phyloP scores from a whole-genome alignment of 2,888 invertebrate species.

The Ophion ventricosus region DNA sequence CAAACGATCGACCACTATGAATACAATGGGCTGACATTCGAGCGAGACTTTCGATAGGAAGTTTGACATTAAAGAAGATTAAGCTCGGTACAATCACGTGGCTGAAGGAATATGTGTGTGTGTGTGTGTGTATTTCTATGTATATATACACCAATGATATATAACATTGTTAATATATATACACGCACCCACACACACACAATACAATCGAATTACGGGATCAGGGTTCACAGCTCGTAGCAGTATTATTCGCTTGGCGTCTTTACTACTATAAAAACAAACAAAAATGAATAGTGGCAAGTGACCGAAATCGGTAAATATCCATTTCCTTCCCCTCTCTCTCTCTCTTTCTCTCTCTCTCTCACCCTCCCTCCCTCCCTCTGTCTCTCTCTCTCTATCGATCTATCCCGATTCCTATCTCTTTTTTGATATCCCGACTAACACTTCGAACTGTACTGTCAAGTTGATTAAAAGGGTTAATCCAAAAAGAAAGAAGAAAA shows the following conservation, averaged over 20 bases:
- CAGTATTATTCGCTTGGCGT: constrained; percentile 73
- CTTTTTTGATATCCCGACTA: constrained; percentile 31
- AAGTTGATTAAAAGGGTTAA: constrained; percentile 21
- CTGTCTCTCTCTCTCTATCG: not conserved
- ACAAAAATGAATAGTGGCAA: constrained; percentile 30
- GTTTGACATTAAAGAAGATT: constrained; percentile 4
- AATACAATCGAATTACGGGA: constrained; percentile 61
- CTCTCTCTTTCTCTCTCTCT: constrained; percentile 10
- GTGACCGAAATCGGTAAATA: constrained; percentile 44
- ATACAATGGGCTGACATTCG: not conserved
- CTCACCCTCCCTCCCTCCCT: not conserved
- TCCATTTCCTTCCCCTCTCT: constrained; percentile 6
- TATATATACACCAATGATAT: not conserved
- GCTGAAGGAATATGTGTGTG: not conserved
- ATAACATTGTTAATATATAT: constrained; percentile 20
- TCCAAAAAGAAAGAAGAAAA: constrained; percentile 5
- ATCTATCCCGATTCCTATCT: constrained; percentile 9
- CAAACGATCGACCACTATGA: not conserved
- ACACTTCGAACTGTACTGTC: constrained; percentile 29
- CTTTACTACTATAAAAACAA: constrained; percentile 43
- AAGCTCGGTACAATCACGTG: constrained; percentile 30
- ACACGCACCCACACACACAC: constrained; percentile 3
- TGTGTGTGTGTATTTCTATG: not conserved
- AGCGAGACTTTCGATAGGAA: constrained; percentile 28
- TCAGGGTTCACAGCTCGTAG: constrained; percentile 65